Base-by-base conservation (phyloP, 2,888 invertebrate genomes). In the Gisinianus flammeolus region DNA sequence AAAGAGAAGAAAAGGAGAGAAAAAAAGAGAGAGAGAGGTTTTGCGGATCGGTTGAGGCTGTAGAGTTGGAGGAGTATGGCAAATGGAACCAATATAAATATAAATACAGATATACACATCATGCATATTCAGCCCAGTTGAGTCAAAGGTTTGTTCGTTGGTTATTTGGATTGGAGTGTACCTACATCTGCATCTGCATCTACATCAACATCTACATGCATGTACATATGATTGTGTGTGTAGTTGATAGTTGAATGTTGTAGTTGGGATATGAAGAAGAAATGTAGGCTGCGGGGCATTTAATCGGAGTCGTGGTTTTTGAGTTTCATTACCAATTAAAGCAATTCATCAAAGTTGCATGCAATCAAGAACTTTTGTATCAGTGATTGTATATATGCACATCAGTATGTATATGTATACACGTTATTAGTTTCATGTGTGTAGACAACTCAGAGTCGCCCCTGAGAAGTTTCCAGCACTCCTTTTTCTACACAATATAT, bases 361-460 rank as follows among this genome's bases (percentile, higher is more conserved):
- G 74, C 73, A 74, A 72, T 72, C 72, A 72, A 33, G 56, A 72
- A 74, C 66, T 74, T 74, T 74, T 66, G 74, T 74, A 74, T 74
- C 74, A 74, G 64, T 66, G 52, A 67, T 35, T 74, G 64, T 26
- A 8, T 33, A 22, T 64, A 64, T 19, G 64, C 26, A 64, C 64
- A 24, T 64, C 24, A 24, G 26, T n/a, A n/a, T 16, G 52, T 44
- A 4, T 56, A 4, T 22, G 4, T 12, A 12, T 56, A 56, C 16
- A 56, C 3, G 19, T 56, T 56, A 56, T 12, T 6, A 56, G 56
- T 56, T 56, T 4, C 4, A 56, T 3, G 56, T 56, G 56, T 56
- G 16, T 56, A 8, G 56, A n/a, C n/a, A n/a, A n/a, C n/a, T n/a
- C n/a, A n/a, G n/a, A n/a, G n/a, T n/a, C n/a, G n/a, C n/a, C n/a